Percentiles rank a stretch among this genome's conserved stretches.
Evolutionary conservation across 2,113 vertebrate genomes (phyloP).

Genomic region (Grus americana): DNA sequence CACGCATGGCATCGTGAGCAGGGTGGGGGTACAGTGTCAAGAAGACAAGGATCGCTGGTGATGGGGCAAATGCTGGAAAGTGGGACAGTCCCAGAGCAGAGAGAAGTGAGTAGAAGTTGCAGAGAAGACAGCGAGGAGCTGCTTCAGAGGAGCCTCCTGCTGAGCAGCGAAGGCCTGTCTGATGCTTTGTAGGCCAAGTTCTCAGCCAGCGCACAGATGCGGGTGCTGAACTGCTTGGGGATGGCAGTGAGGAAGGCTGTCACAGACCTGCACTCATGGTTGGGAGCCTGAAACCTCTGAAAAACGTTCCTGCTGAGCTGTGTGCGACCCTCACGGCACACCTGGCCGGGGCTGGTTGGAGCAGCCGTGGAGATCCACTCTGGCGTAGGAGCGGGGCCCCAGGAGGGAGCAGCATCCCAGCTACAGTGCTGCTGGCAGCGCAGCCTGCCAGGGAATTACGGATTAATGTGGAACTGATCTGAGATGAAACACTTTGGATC

Average conservation of each 20-base stretch:
- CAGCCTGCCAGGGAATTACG: constrained; percentile 28
- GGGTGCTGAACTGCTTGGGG: not conserved
- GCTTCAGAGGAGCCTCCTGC: not conserved
- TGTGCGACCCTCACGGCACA: fast-evolving
- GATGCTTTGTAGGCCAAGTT: not conserved
- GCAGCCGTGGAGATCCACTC: not conserved
- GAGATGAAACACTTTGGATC: constrained; percentile 58
- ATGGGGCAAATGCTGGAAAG: not conserved
- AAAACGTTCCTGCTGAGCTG: not conserved
- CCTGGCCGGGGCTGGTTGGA: not conserved
- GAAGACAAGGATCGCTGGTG: not conserved
- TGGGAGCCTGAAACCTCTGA: not conserved
- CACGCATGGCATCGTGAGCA: fast-evolving
- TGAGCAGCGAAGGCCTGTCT: not conserved
- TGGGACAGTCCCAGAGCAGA: not conserved
- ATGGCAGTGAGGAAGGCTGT: not conserved
- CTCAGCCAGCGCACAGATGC: not conserved
- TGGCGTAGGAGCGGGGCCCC: not conserved
- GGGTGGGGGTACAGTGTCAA: not conserved
- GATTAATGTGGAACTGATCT: constrained; percentile 55
- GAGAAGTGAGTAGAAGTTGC: not conserved
- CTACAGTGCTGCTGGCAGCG: not conserved
- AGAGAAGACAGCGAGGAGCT: not conserved
- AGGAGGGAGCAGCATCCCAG: not conserved
- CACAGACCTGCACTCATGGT: no score